phyloP scores from a whole-genome alignment of 2,888 invertebrate species.

The Druceiella hillmani region DNA sequence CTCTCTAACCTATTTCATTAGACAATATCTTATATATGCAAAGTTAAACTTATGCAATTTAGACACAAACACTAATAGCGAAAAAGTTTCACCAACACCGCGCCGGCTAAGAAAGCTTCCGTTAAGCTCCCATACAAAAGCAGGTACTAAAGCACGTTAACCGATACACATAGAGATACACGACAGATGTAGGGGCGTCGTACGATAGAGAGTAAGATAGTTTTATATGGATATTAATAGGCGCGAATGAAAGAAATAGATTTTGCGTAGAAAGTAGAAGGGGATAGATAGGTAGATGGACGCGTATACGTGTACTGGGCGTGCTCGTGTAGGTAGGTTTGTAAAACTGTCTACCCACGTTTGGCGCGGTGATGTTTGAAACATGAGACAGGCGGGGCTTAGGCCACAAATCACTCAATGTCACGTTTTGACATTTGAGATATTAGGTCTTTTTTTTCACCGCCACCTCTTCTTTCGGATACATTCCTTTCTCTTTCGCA shows the following conservation, averaged over 20 bases:
- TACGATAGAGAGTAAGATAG: too few species aligned
- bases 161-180: too few species aligned
- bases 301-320: constrained; percentile 38
- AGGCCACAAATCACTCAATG: constrained; percentile 56
- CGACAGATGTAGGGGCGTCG: constrained; percentile 34
- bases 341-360: constrained; percentile 46
- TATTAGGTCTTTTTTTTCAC: constrained; percentile 54
- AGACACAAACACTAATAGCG: too few species aligned
- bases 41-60: too few species aligned
- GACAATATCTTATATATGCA: too few species aligned
- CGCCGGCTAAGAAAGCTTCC: too few species aligned
- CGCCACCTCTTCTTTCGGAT: constrained; percentile 45
- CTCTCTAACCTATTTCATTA: too few species aligned
- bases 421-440: constrained; percentile 57
- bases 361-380: constrained; percentile 53
- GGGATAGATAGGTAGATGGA: constrained; percentile 31
- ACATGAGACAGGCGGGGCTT: constrained; percentile 57
- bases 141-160: too few species aligned
- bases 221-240: too few species aligned
- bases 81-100: too few species aligned
- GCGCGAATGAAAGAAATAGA: constrained; percentile 5
- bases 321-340: constrained; percentile 40
- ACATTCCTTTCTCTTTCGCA: too few species aligned
- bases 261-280: background rate
- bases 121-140: too few species aligned